phyloP scores from a whole-genome alignment of 2,888 invertebrate genomes.

The Netelia inedita region DNA sequence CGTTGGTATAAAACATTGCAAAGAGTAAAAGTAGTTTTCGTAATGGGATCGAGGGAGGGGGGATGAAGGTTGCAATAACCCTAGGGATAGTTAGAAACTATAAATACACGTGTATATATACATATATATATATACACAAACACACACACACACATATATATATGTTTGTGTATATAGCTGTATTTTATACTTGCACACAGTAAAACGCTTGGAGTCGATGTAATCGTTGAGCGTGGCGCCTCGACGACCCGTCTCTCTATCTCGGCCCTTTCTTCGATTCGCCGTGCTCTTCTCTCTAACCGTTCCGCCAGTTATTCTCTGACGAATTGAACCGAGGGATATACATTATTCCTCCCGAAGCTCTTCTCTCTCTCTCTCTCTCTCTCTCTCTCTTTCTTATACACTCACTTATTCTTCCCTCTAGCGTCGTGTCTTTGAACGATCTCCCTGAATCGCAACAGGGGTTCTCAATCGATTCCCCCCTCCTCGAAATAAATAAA shows the following conservation, averaged over 20 bases:
- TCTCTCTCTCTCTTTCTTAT: neutral
- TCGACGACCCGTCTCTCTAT: constrained; percentile 8
- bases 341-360: neutral
- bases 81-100: neutral
- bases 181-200: neutral
- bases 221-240: constrained; percentile 27
- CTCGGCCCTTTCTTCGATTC: constrained; percentile 29
- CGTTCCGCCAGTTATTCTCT: constrained; percentile 44
- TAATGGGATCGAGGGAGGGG: constrained; percentile 19
- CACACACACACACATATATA: no score
- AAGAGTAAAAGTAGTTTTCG: constrained; percentile 1
- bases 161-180: neutral
- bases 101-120: neutral
- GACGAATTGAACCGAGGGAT: constrained; percentile 51
- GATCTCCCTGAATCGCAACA: neutral
- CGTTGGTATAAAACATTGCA: neutral
- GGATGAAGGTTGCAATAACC: constrained; percentile 19
- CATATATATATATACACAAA: constrained; percentile 9
- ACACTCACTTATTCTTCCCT: constrained; percentile 9
- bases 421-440: neutral
- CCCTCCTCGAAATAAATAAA: neutral
- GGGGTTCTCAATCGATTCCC: neutral
- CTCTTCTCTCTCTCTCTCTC: neutral
- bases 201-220: neutral
- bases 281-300: constrained; percentile 17